Percentiles rank a stretch among this genome's conserved stretches.
These are phyloP conservation scores for Druon quercuslanigerum DNA, from an alignment of 1,140 invertebrate genomes.

Conservation along the genomic window DNA sequence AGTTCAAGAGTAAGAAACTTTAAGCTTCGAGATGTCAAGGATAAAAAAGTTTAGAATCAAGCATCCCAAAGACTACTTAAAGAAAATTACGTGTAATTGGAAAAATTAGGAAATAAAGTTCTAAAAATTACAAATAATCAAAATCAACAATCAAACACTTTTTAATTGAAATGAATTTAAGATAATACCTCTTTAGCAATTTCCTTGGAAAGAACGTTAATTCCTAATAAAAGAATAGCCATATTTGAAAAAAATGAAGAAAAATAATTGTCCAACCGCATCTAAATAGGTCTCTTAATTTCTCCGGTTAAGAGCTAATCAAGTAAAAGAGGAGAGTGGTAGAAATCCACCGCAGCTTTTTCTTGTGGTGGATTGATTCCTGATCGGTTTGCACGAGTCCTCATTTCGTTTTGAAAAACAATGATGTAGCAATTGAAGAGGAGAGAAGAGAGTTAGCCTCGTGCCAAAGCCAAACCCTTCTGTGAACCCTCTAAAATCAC, in stretches of 20 bases:
- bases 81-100: too few relatives aligned
- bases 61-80: too few relatives aligned
- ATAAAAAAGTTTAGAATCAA: too few relatives aligned
- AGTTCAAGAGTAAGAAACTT: too few relatives aligned
- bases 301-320: neutral
- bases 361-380: neutral
- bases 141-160: too few relatives aligned
- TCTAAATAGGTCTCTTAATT: conserved; percentile 10
- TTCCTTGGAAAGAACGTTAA: neutral
- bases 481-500: conserved; percentile 63
- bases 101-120: too few relatives aligned
- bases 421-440: neutral
- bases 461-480: conserved; percentile 10
- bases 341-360: neutral
- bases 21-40: too few relatives aligned
- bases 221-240: neutral
- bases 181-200: neutral
- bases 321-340: neutral
- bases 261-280: conserved; percentile 5
- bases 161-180: too few relatives aligned
- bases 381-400: neutral
- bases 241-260: neutral
- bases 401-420: conserved; percentile 3
- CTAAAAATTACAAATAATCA: too few relatives aligned
- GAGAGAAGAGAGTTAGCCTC: conserved; percentile 9